Conservation (phyloP, 30 jellyfish, hydroid and myxozoan species). For the Hydractinia symbiolongicarpus region DNA sequence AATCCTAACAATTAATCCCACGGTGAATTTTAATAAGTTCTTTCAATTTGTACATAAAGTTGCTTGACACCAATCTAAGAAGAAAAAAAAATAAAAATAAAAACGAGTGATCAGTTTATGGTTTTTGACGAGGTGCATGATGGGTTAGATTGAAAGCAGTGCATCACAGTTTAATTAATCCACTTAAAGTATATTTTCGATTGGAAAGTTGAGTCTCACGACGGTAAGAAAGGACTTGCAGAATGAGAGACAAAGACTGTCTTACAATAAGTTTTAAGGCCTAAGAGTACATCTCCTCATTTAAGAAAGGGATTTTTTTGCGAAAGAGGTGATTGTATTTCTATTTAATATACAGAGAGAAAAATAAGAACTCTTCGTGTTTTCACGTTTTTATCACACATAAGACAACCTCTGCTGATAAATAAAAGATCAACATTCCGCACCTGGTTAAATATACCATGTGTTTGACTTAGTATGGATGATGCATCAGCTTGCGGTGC, state of each 20-base stretch:
- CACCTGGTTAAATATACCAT: slow-evolving; percentile 80
- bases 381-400: neutral
- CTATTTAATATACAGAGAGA: neutral
- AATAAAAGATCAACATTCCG: neutral
- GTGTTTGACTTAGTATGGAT: slow-evolving; percentile 75
- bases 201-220: too few relatives aligned
- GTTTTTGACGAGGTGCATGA: neutral
- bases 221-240: too few relatives aligned
- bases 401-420: neutral
- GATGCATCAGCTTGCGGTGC: slow-evolving; percentile 82
- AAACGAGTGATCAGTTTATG: neutral
- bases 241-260: too few relatives aligned
- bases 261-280: too few relatives aligned
- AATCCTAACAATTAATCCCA: neutral
- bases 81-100: neutral
- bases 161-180: neutral
- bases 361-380: neutral
- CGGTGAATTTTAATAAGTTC: slow-evolving; percentile 40
- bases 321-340: neutral
- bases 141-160: too few relatives aligned
- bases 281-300: neutral
- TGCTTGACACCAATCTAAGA: slow-evolving; percentile 84
- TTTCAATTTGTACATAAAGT: slow-evolving; percentile 82
- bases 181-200: neutral
- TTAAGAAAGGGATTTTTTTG: neutral